phyloP scores from a whole-genome alignment of 2,113 vertebrate genomes.

The Pampusana beccarii region DNA sequence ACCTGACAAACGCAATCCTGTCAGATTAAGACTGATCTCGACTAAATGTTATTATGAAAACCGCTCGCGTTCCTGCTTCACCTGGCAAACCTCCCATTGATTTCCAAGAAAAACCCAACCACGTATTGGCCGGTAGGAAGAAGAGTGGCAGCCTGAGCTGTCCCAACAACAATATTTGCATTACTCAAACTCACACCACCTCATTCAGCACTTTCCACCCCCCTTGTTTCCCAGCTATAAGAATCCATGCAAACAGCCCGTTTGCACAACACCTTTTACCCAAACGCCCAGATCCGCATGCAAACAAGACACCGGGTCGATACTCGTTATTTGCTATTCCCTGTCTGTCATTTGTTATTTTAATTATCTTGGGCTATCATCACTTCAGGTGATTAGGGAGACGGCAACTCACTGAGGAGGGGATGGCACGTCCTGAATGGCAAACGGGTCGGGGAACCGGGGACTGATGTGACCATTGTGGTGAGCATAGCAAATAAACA shows the following conservation, averaged over 20 bases:
- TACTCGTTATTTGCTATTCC: not conserved
- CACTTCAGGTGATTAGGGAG: not conserved
- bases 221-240: not conserved
- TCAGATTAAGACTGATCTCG: not conserved
- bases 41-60: not conserved
- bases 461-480: not conserved
- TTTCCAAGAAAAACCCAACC: not conserved
- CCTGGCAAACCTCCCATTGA: not conserved
- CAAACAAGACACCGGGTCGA: not conserved
- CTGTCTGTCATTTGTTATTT: constrained; percentile 1
- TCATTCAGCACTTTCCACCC: not conserved
- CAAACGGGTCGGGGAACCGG: not conserved
- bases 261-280: not conserved
- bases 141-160: not conserved
- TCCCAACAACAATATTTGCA: not conserved
- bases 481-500: not conserved
- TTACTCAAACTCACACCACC: not conserved
- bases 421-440: not conserved
- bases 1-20: not conserved
- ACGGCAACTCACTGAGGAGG: not conserved
- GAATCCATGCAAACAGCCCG: not conserved
- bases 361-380: constrained; percentile 4
- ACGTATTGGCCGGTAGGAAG: fast-evolving
- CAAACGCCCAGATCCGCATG: not conserved
- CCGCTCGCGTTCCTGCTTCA: not conserved